Evolutionary conservation across 2,797 vertebrate species (phyloP), one percentile per base, ranked within the genome.

Genomic region (Triplophysa yarkandensis): DNA sequence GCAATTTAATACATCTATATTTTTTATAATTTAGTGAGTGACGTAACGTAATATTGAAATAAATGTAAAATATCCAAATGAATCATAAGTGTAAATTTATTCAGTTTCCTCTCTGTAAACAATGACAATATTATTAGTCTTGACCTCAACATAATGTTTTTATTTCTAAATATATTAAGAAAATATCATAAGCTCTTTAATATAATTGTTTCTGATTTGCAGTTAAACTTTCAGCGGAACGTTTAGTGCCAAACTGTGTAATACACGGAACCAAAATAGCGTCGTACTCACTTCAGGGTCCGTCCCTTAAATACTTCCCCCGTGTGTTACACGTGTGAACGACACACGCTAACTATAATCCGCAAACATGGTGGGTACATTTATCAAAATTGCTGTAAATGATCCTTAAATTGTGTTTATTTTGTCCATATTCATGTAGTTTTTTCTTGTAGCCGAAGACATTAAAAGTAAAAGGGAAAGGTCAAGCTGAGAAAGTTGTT

Each of bases 391-490:
- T 9, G 3, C n/a, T 44, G 13, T 17, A 16, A 8, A 10, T 60
- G 43, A 14, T 50, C 34, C 1, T 17, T 8, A 1, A 72, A 10
- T 46, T 17, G 6, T 17, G 1, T n/a, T 7, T 1, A n/a, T 7
- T n/a, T 16, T 46, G 14, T 6, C n/a, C 10, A 34, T 6, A 34
- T n/a, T 28, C 1, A 21, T 16, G 0, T 27, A 0, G 2, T 34
- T 0, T 67, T 69, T 19, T 28, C 9, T 67, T 93, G 84, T 84
- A 98, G 95, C 96, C 96, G 32, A 99, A 98, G 82, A 79, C 78
- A 70, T 86, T 77, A 41, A 98, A 92, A 78, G 88, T 83, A 13
- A 95, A 93, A 84, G 84, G 41, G 6, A 46, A 46, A 46, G 44
- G 64, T 0, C 85, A 91, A 55, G 91, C 85, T 39, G 93, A 94